Conservation (phyloP, 2,113 vertebrate species). For the Procavia capensis region DNA sequence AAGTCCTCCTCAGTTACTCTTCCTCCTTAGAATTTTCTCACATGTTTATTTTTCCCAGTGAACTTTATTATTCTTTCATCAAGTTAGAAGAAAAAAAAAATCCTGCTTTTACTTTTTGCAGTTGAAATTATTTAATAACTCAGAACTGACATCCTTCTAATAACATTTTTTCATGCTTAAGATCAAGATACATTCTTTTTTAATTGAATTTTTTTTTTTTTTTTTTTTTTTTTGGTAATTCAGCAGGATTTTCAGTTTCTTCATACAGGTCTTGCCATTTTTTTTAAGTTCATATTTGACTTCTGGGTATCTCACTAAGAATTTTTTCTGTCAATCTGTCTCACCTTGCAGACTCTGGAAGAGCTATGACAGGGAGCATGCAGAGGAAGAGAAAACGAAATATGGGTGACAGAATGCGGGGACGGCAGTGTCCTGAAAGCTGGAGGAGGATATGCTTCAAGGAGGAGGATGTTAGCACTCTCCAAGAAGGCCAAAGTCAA, state of each 20-base stretch:
- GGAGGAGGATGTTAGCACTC: background rate
- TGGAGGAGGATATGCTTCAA: background rate
- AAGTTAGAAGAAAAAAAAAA: background rate
- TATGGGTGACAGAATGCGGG: background rate
- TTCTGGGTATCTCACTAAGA: background rate
- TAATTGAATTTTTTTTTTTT: too few relatives aligned
- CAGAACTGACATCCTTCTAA: background rate
- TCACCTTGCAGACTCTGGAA: conserved; percentile 23
- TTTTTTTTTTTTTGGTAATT: background rate
- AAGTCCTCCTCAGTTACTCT: conserved; percentile 24
- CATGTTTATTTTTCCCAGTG: conserved; percentile 38
- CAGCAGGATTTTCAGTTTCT: background rate
- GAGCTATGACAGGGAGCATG: background rate
- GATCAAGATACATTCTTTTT: background rate
- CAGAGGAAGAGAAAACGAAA: background rate
- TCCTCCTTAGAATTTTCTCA: conserved; percentile 39
- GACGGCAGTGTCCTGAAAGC: background rate
- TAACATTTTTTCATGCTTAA: background rate
- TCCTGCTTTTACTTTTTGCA: background rate
- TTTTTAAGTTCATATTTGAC: conserved; percentile 6
- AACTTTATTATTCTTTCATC: conserved; percentile 38
- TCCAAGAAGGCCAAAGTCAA: background rate
- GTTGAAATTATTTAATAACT: conserved; percentile 17
- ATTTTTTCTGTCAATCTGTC: conserved; percentile 5
- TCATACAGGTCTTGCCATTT: background rate